Conservation (phyloP, 2,888 invertebrate species). For the Thysanoteuthis rhombus region DNA sequence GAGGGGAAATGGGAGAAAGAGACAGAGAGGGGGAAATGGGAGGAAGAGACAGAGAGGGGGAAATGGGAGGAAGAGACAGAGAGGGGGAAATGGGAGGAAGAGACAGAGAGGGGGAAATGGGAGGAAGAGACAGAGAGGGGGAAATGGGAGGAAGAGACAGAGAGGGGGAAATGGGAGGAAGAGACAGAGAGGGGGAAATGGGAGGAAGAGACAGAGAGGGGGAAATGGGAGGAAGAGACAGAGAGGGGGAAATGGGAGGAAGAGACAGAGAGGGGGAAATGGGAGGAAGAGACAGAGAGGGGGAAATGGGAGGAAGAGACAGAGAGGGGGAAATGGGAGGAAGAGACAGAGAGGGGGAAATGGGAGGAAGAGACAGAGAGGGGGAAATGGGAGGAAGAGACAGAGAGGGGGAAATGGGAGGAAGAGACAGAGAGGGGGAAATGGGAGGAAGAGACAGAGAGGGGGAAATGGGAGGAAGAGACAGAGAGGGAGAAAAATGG, state of each 20-base stretch:
- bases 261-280: too few species aligned
- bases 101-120: neutral
- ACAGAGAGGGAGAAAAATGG: too few species aligned
- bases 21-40: fast-evolving
- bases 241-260: too few species aligned
- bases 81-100: neutral
- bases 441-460: too few species aligned
- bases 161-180: neutral
- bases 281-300: too few species aligned
- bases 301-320: too few species aligned
- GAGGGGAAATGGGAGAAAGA: neutral
- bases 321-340: too few species aligned
- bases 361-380: neutral
- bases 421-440: neutral
- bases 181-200: neutral
- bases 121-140: neutral
- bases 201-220: too few species aligned
- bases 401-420: neutral
- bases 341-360: neutral
- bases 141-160: neutral
- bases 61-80: neutral
- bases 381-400: neutral
- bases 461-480: too few species aligned
- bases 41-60: neutral
- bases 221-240: too few species aligned